phyloP scores from a whole-genome alignment of 2,113 vertebrate species.

The Cephalopterus ornatus region DNA sequence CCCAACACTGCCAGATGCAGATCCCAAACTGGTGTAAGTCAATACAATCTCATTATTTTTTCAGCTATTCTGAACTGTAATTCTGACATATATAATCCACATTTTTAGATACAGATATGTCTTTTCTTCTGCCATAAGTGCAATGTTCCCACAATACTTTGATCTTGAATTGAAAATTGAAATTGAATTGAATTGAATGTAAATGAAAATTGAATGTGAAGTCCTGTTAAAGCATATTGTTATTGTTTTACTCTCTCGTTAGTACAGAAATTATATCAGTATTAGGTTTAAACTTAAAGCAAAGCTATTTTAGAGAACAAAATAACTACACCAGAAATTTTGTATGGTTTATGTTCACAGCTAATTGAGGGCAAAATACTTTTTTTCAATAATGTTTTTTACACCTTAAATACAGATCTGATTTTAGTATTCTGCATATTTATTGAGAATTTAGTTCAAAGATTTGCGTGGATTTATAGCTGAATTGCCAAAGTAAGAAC shows the following conservation, averaged over 20 bases:
- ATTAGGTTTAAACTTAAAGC: not conserved
- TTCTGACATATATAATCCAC: not conserved
- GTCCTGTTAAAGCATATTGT: not conserved
- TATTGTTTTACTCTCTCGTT: not conserved
- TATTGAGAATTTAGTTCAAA: not conserved
- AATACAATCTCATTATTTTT: not conserved
- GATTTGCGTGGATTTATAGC: not conserved
- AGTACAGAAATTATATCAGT: not conserved
- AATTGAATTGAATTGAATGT: not conserved
- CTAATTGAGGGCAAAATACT: not conserved
- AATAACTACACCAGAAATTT: not conserved
- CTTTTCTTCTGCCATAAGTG: slow-evolving; percentile 21
- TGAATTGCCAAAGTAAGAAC: not conserved
- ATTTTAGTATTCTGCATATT: not conserved
- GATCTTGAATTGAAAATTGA: not conserved
- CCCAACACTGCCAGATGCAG: not conserved
- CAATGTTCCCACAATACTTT: not conserved
- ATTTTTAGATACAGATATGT: slow-evolving; percentile 10
- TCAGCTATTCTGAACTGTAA: not conserved
- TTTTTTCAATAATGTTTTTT: not conserved
- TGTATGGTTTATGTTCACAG: not conserved
- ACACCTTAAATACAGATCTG: not conserved
- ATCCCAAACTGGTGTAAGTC: not conserved
- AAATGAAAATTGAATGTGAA: not conserved
- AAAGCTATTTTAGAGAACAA: not conserved